Evolutionary conservation across 2,888 invertebrate species (phyloP), one percentile per base, ranked within the genome.

Genomic region (Morpho deidamia): DNA sequence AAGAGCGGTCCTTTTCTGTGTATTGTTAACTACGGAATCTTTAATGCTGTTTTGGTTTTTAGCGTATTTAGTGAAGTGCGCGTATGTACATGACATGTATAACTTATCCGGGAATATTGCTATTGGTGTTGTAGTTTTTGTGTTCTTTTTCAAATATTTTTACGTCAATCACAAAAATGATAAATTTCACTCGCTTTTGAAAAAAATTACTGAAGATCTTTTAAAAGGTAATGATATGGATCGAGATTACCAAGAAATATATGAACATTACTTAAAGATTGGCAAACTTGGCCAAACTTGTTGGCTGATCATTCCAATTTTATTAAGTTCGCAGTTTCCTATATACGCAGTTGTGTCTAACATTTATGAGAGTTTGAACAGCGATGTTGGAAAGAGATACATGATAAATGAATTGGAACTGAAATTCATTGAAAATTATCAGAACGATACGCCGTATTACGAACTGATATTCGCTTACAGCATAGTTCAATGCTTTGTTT

Each of bases 381-480:
- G 72, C 3, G 81, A 81, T 44, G 66, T 70, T 11, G 74, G 64
- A 8, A 63, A 64, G 42, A 70, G 67, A 40, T 65, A 70, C 8
- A 83, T 83, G 82, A 71, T 83, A 1, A 81, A 83, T 11, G 81
- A 83, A 34, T 78, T 83, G 75, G 78, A 80, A 2, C 47, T 83
- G 8, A 69, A 72, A 42, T 76, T 61, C 48, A 56, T 82, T 5
- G 76, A 81, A 60, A 69, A 82, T 37, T 74, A 75, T 46, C 82
- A 85, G 56, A 76, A 70, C 54, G 73, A 78, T 11, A 64, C 76
- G 7, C 84, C 83, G 1, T 80, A 79, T 57, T 84, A 77, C 44
- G 75, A 83, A 56, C 58, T 76, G 1, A 64, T 80, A 45, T 85
- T 80, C 53, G 74, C 71, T 0, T 82, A 78, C 59, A 80, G 73